phyloP scores from a whole-genome alignment of 64 coral and sea anemone genomes.

The Dendronephthya gigantea region DNA sequence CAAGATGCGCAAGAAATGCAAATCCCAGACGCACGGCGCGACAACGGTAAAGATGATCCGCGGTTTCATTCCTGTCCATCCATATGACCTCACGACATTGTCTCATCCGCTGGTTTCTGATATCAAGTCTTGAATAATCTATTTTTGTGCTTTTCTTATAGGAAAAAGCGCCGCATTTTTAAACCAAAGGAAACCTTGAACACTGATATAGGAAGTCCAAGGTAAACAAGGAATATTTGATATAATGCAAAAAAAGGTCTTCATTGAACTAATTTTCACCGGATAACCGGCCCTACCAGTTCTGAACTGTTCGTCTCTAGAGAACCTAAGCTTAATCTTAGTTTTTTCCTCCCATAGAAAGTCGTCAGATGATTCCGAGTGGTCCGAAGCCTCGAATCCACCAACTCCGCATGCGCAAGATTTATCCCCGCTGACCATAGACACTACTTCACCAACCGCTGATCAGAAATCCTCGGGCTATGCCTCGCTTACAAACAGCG shows the following conservation, averaged over 20 bases:
- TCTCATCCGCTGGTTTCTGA: no score
- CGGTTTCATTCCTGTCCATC: not conserved
- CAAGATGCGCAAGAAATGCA: not conserved
- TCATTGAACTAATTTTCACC: no score
- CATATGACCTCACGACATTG: no score
- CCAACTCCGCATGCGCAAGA: not conserved
- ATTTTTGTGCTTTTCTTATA: not conserved
- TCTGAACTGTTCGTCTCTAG: no score
- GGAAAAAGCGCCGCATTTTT: not conserved
- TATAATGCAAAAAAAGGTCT: no score
- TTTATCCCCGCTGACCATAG: not conserved
- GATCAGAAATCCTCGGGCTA: not conserved
- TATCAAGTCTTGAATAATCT: no score
- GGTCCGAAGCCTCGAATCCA: not conserved
- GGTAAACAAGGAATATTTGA: no score
- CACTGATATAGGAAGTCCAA: not conserved
- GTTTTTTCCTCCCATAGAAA: not conserved
- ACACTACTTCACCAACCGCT: not conserved
- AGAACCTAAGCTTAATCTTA: not conserved
- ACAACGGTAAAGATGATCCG: not conserved
- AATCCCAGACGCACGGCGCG: not conserved
- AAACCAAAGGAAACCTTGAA: not conserved
- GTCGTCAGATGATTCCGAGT: not conserved
- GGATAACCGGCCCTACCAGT: no score
- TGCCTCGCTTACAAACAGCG: not conserved